Conservation (phyloP, 2,113 vertebrate species). For the Lanius collurio region DNA sequence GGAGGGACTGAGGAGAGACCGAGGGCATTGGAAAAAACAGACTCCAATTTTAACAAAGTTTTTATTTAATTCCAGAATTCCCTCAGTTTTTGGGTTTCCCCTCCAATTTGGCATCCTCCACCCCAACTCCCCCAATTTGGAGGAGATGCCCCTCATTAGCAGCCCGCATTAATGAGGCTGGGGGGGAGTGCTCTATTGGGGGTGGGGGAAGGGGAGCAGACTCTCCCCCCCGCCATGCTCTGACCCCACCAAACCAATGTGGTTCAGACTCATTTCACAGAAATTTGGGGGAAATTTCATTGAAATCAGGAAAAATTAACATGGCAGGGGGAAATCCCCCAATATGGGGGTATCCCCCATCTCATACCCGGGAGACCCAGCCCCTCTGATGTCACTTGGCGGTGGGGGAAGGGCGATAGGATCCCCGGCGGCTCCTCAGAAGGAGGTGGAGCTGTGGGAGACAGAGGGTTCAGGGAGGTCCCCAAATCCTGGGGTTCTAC, state of each 20-base stretch:
- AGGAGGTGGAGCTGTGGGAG: not conserved
- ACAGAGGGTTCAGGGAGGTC: not conserved
- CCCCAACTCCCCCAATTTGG: not conserved
- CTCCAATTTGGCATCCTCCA: not conserved
- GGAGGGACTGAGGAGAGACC: not conserved
- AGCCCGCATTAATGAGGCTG: not conserved
- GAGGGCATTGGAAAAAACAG: not conserved
- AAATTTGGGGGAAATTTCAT: not conserved
- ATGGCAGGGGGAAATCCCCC: not conserved
- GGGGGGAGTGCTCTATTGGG: too few relatives aligned
- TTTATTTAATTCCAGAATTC: not conserved
- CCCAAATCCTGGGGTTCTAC: not conserved
- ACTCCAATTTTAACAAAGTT: not conserved
- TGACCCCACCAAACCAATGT: not conserved
- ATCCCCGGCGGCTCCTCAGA: not conserved
- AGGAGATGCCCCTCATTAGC: not conserved
- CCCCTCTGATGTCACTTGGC: not conserved
- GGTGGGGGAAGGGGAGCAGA: too few relatives aligned
- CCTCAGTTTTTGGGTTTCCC: not conserved
- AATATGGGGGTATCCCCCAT: not conserved
- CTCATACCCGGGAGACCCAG: accelerated
- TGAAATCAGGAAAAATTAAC: not conserved
- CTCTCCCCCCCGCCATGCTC: too few relatives aligned
- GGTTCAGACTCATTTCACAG: not conserved
- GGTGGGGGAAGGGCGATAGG: not conserved